A percentile compares a stretch with the other conserved stretches of the same genome.
Evolutionary conservation across 2,113 vertebrate genomes (phyloP).

Genomic region (Syrmaticus mikado): DNA sequence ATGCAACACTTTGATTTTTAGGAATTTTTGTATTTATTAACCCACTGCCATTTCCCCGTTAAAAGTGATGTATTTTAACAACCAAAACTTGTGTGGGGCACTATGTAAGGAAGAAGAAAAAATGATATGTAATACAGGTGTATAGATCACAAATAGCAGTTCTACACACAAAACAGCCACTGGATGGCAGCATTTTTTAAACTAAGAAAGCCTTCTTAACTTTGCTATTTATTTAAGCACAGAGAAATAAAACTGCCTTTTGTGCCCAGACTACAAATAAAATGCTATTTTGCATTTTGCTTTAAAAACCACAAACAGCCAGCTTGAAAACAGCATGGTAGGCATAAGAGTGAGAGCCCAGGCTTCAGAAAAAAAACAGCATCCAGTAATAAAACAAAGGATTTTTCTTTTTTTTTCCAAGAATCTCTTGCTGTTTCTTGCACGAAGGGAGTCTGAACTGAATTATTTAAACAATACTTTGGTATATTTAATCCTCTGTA

Average conservation of each 20-base stretch:
- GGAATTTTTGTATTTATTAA: background rate
- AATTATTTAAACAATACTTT: constrained; percentile 36
- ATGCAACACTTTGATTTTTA: background rate
- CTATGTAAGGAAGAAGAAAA: background rate
- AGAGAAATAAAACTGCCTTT: constrained; percentile 40
- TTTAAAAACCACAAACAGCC: constrained; percentile 48
- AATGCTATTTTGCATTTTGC: constrained; percentile 62
- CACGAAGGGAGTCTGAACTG: background rate
- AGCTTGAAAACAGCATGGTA: constrained; percentile 39
- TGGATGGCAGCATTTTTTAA: constrained; percentile 82
- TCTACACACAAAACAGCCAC: constrained; percentile 52
- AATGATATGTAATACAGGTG: no score
- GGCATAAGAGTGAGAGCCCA: constrained; percentile 17
- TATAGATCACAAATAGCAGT: background rate
- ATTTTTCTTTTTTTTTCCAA: background rate
- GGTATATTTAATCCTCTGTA: constrained; percentile 23
- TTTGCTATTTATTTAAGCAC: background rate
- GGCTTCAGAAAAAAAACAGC: constrained; percentile 30
- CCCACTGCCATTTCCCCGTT: background rate
- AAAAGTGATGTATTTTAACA: background rate
- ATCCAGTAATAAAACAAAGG: constrained; percentile 49
- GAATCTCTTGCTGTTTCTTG: constrained; percentile 41
- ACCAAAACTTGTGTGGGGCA: background rate
- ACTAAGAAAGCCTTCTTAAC: constrained; percentile 8
- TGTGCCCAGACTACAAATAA: constrained; percentile 43